Base-by-base conservation (phyloP, 2,888 invertebrate species). In the Parasteatoda lunata region DNA sequence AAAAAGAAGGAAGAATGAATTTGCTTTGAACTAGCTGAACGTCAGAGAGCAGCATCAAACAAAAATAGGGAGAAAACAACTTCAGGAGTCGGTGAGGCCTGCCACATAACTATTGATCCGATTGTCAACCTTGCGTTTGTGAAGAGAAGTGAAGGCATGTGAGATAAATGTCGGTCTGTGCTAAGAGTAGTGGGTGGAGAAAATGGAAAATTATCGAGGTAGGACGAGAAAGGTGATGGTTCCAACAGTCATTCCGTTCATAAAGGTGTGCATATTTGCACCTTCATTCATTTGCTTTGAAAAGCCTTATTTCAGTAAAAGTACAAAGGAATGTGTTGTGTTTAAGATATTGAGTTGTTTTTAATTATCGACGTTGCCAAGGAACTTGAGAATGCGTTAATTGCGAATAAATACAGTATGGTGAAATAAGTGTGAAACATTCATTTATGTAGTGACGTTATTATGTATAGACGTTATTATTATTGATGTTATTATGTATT, bases 81-180 rank as follows among this genome's bases (percentile, higher is more conserved):
- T 72, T 73, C 73, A 47, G 73, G 72, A 73, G 68, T 45, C 73
- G 66, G 11, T 68, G 81, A 73, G 81, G 68, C 52, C 66, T 64
- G 72, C 54, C 78, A 59, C 77, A 69, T 51, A 59, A 6, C 78
- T 81, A 81, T 81, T 81, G 81, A 81, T 81, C 73, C 73, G 15
- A 54, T 73, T 73, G 81, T 73, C 73, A 81, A 71, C 68, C 72
- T 49, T 13, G 64, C 9, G 66, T 30, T 68, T 30, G 45, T 9
- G 76, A 49, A 52, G 45, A 15, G 52, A 52, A 72, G 45, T 52
- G 72, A 54, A 72, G 30, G 71, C 70, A 79, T 71, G 79, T 71
- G 70, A 70, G 71, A 79, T 72, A 15, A 81, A 65, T 65, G 73
- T 66, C 66, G 73, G 73, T 65, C 59, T 81, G 54, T 68, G 30